Evolutionary conservation across 2,888 invertebrate genomes (phyloP).

Genomic region (Pardosa pseudoannulata): DNA sequence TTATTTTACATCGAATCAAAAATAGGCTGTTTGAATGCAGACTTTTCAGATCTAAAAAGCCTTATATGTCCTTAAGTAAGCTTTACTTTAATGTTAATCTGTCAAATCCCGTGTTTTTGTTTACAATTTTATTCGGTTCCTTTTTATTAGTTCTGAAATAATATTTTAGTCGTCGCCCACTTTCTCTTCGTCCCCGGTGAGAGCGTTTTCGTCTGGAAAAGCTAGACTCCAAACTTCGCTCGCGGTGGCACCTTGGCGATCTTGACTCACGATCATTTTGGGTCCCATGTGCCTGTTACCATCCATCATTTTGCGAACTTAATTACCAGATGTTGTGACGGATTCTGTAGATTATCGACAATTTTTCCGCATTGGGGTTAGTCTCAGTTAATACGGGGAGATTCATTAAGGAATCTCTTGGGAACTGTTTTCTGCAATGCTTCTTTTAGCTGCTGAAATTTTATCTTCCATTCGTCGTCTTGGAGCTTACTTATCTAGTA

Average conservation of each 20-base stretch:
- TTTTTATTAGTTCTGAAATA: neutral
- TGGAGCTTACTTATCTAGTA: too few relatives aligned
- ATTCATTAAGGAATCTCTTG: slow-evolving; percentile 1
- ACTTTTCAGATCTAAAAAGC: too few relatives aligned
- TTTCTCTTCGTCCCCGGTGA: neutral
- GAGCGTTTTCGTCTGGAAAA: neutral
- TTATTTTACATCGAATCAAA: too few relatives aligned
- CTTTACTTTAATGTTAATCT: too few relatives aligned
- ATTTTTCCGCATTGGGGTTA: neutral
- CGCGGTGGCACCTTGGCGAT: neutral
- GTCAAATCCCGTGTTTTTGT: too few relatives aligned
- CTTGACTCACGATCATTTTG: neutral
- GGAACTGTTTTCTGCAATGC: neutral
- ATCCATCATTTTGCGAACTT: slow-evolving; percentile 58
- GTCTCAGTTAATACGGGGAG: neutral
- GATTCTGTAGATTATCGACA: neutral
- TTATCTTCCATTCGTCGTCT: too few relatives aligned
- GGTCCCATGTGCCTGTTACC: neutral
- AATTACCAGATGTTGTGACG: slow-evolving; percentile 62
- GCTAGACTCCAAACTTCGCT: neutral
- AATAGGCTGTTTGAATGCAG: too few relatives aligned
- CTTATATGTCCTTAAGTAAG: too few relatives aligned
- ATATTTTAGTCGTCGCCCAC: neutral
- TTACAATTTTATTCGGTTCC: too few relatives aligned
- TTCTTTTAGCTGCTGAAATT: too few relatives aligned